These are phyloP conservation scores for Drosophila subobscura DNA, from an alignment of 1,140 invertebrate species.

Conservation along the genomic window DNA sequence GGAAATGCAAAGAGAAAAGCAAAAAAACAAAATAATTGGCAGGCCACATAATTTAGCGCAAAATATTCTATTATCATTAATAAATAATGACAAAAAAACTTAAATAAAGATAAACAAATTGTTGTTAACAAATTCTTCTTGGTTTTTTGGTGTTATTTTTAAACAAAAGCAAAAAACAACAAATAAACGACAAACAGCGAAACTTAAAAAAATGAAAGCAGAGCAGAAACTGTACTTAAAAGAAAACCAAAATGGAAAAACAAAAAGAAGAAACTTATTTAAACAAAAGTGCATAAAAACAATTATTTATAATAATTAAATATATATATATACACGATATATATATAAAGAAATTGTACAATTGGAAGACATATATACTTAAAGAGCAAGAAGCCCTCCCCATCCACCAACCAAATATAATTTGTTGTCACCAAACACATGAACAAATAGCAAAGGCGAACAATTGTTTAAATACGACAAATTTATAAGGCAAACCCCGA, in stretches of 20 bases:
- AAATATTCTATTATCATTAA: conserved; percentile 65
- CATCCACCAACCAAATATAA: conserved; percentile 28
- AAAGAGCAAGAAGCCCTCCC: too few relatives aligned
- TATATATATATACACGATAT: conserved; percentile 45
- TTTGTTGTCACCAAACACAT: conserved; percentile 54
- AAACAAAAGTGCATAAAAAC: conserved; percentile 39
- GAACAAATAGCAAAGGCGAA: conserved; percentile 39
- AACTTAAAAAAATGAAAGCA: conserved; percentile 50
- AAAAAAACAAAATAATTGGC: conserved; percentile 51
- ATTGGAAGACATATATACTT: conserved; percentile 56
- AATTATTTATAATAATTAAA: conserved; percentile 60
- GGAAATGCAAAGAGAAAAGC: conserved; percentile 20
- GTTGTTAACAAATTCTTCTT: conserved; percentile 60
- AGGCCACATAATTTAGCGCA: conserved; percentile 69
- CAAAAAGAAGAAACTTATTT: conserved; percentile 26
- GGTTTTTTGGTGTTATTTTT: conserved; percentile 57
- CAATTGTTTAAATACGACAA: conserved; percentile 44
- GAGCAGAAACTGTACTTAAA: conserved; percentile 55
- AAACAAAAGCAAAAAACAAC: conserved; percentile 36
- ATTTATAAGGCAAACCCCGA: conserved; percentile 48
- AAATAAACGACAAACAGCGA: conserved; percentile 78
- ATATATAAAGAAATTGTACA: conserved; percentile 27
- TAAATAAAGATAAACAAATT: conserved; percentile 37
- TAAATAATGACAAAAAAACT: conserved; percentile 25
- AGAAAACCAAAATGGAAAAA: conserved; percentile 41